Base-by-base conservation (phyloP, 35 echinoderm and acorn worm species). In the Diadema setosum region DNA sequence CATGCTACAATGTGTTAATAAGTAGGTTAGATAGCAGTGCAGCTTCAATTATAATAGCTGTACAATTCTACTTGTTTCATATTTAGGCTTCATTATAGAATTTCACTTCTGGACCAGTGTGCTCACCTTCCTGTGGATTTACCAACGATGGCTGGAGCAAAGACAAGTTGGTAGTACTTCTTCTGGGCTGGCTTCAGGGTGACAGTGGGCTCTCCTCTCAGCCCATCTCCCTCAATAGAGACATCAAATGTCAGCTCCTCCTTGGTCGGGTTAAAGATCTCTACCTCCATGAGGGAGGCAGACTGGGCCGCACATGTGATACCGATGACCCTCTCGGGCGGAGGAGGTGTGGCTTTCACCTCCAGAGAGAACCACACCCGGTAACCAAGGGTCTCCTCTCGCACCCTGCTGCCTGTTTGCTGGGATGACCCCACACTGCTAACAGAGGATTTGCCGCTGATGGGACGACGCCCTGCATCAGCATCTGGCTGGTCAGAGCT, bases 231-330 rank as follows among this genome's bases (percentile, higher is more conserved):
- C 39, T 98, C 95, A 26, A 98, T 91, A 49, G 56, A 50, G 9
- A 91, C 82, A 58, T 93, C 85, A 81, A 98, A 94, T 15, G 88
- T 91, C 29, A 98, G 85, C 16, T 80, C 89, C 17, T 94, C 44
- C 34, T 55, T 35, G 4, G 90, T 91, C 8, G 95, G 95, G 85
- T 98, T 98, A 52, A 81, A 88, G 59, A 98, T 93, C 30, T 93
- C 88, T 14, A 98, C 92, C 58, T 98, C 95, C 91, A 98, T 94
- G 31, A 94, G 46, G 2, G 92, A 82, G 11, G 95, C 95, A 7
- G 95, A 98, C 89, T 98, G 95, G n/a, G 95, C 95, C 43, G 92
- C 84, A 65, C 88, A 94, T 16, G 25, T 75, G 65, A 98, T 91
- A 34, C 87, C 85, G 27, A 94, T 87, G 42, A 84, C 56, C 25